Conservation (phyloP, 2,797 vertebrate species). For the Enoplosus armatus region DNA sequence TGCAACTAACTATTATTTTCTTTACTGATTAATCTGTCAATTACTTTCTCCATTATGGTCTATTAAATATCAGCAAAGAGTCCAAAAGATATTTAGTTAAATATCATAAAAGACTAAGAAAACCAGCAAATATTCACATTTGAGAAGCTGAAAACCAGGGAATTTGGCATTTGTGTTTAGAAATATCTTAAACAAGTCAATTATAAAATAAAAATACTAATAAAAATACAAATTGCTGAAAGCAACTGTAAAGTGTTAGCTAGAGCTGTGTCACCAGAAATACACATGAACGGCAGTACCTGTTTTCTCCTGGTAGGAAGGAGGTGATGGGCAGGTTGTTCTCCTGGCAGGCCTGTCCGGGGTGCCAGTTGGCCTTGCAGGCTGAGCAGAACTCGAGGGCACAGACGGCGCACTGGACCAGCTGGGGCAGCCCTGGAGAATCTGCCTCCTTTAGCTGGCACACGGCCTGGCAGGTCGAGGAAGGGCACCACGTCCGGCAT, state of each 20-base stretch:
- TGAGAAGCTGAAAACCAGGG: background rate
- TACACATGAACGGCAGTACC: constrained; percentile 79
- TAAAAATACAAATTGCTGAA: too few relatives aligned
- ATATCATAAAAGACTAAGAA: background rate
- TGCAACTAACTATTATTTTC: background rate
- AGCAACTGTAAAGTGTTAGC: too few relatives aligned
- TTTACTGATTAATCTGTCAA: background rate
- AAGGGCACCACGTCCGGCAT: constrained; percentile 98
- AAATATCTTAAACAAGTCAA: background rate
- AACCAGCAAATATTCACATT: background rate
- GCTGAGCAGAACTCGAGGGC: constrained; percentile 95
- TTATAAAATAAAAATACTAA: too few relatives aligned
- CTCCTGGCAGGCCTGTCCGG: constrained; percentile 94
- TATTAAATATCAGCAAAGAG: background rate
- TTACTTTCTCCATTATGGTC: background rate
- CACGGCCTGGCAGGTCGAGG: constrained; percentile 95
- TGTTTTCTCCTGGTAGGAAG: constrained; percentile 95
- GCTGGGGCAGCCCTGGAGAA: constrained; percentile 89
- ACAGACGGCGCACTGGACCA: constrained; percentile 93
- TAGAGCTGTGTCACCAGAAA: too few relatives aligned
- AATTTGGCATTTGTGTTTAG: background rate
- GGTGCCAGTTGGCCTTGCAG: constrained; percentile 97
- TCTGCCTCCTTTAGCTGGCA: constrained; percentile 94
- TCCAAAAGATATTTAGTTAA: background rate
- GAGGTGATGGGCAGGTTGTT: constrained; percentile 89